Evolutionary conservation across 2,113 vertebrate species (phyloP), one percentile per base, ranked within the genome.

Genomic region (Epinephelus moara): DNA sequence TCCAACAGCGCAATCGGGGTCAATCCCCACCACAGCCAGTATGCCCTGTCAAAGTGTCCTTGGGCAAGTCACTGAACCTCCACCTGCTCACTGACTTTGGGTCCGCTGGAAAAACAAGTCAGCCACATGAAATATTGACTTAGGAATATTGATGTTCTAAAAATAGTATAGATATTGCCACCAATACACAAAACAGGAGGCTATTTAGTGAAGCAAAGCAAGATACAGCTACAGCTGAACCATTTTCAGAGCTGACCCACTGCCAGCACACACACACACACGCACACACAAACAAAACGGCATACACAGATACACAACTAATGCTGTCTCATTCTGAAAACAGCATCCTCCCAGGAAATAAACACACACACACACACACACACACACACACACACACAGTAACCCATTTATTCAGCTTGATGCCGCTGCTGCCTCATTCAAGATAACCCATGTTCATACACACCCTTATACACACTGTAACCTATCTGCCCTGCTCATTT

Each of bases 261-360:
- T 57, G 67, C 55, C 68, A 85, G 37, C 17, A 75, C 10, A 62
- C 45, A 62, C 75, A 50, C 47, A 23, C 55, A 61, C 15, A 69
- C 52, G 63, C 12, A 63, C 25, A 84, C 40, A 62, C 71, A 55
- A 59, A n/a, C 55, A 70, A 17, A 59, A 45, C 42, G 0, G 11
- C 11, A 73, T 10, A 82, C 33, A 81, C 78, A 56, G 6, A 63
- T 45, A 79, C 37, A 78, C 60, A 60, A 37, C 42, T 59, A 79
- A 0, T 63, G 84, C 84, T 85, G 81, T 70, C 80, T 90, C 90
- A 89, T 81, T 67, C 49, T 67, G 25, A 70, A 82, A n/a, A 50
- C 66, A 80, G 69, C 56, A 85, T 85, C 61, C 86, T 62, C 71
- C 75, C 81, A 56, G 33, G 64, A 82, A 23, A 53, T 6, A 25